Evolutionary conservation across 2,888 invertebrate species (phyloP).

Genomic region (Drosophila macrothrix): DNA sequence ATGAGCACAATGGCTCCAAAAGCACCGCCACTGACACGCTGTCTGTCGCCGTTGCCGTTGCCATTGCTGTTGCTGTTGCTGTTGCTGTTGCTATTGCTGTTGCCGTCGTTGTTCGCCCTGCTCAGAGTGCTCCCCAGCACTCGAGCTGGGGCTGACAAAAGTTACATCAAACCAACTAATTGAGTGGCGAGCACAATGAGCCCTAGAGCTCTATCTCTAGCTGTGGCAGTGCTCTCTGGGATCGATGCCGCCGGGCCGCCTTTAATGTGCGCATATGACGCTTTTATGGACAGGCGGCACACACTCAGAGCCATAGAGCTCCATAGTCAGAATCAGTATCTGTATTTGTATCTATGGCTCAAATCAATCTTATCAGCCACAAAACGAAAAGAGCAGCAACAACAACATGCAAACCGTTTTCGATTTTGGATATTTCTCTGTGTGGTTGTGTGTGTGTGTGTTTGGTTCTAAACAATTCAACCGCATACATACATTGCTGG

Average conservation of each 20-base stretch:
- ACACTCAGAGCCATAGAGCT: constrained; percentile 32
- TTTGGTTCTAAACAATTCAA: constrained; percentile 75
- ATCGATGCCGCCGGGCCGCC: constrained; percentile 52
- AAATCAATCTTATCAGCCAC: constrained; percentile 80
- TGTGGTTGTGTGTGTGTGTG: constrained; percentile 15
- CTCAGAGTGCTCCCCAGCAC: constrained; percentile 39
- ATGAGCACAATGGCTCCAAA: constrained; percentile 70
- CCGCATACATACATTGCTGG: constrained; percentile 72
- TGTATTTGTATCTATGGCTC: constrained; percentile 63
- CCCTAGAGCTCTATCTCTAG: constrained; percentile 40
- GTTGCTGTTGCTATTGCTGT: constrained; percentile 1
- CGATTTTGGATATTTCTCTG: constrained; percentile 31
- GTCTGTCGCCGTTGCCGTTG: constrained; percentile 60
- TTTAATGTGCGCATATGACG: constrained; percentile 74
- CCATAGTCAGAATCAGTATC: constrained; percentile 33
- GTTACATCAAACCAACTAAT: constrained; percentile 79
- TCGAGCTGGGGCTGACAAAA: constrained; percentile 67
- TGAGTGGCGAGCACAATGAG: constrained; percentile 78
- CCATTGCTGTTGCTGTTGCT: constrained; percentile 26
- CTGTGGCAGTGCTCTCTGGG: constrained; percentile 29
- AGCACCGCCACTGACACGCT: constrained; percentile 76
- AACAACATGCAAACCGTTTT: constrained; percentile 43
- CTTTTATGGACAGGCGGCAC: constrained; percentile 50
- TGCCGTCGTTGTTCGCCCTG: constrained; percentile 3
- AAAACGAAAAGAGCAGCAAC: constrained; percentile 33